Conservation (phyloP, 1,140 invertebrate genomes). For the Heliconius hewitsoni region DNA sequence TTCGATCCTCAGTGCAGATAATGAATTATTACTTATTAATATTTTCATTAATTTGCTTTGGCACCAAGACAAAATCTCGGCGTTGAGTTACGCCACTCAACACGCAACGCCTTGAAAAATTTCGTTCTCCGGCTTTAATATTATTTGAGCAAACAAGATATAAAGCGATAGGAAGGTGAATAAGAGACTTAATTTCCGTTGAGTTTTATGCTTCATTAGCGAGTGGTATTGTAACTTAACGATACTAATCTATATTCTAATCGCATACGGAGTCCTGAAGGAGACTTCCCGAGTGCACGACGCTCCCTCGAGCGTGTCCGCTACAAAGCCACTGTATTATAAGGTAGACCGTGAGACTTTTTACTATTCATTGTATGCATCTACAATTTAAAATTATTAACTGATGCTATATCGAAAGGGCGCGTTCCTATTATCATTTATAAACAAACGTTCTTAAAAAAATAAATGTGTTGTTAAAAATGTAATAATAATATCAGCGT, state of each 20-base stretch:
- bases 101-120: too few relatives aligned
- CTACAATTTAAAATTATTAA: slow-evolving; percentile 43
- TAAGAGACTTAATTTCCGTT: slow-evolving; percentile 43
- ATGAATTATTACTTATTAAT: too few relatives aligned
- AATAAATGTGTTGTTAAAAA: too few relatives aligned
- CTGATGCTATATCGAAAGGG: slow-evolving; percentile 23
- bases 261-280: slow-evolving; percentile 60
- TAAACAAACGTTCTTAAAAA: background rate
- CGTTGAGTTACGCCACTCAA: too few relatives aligned
- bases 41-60: too few relatives aligned
- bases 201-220: slow-evolving; percentile 53
- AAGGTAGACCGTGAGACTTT: slow-evolving; percentile 64
- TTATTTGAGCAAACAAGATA: slow-evolving; percentile 33
- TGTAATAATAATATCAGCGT: too few relatives aligned
- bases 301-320: slow-evolving; percentile 55
- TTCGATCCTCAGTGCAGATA: too few relatives aligned
- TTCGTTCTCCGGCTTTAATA: slow-evolving; percentile 16
- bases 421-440: slow-evolving; percentile 10
- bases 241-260: slow-evolving; percentile 73
- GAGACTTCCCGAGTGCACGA: slow-evolving; percentile 57
- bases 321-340: slow-evolving; percentile 68
- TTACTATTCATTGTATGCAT: slow-evolving; percentile 53
- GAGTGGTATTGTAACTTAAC: slow-evolving; percentile 43
- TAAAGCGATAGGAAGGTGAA: slow-evolving; percentile 36
- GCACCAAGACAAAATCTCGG: too few relatives aligned